Conservation (phyloP, 2,888 invertebrate species). For the Polydrusus cervinus region DNA sequence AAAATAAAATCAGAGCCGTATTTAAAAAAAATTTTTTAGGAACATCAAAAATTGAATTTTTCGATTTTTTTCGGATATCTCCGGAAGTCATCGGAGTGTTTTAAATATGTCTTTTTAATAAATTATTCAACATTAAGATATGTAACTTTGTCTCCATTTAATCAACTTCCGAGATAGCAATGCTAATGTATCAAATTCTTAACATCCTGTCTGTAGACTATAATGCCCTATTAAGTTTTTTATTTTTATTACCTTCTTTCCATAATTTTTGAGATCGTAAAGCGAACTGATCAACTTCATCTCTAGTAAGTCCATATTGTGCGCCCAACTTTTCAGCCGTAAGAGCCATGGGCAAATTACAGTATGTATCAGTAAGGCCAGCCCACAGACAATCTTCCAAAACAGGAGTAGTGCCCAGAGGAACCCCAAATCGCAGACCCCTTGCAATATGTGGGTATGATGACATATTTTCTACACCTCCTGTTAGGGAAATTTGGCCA, state of each 20-base stretch:
- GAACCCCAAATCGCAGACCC: slow-evolving; percentile 90
- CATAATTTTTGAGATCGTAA: slow-evolving; percentile 89
- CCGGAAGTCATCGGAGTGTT: too few relatives aligned
- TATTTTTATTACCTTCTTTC: slow-evolving; percentile 79
- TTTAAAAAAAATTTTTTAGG: too few relatives aligned
- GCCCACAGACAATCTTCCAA: slow-evolving; percentile 95
- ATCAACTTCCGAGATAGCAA: too few relatives aligned
- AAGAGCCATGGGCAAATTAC: slow-evolving; percentile 95
- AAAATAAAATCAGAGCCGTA: too few relatives aligned
- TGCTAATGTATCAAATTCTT: too few relatives aligned
- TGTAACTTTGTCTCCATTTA: too few relatives aligned
- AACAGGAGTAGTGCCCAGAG: slow-evolving; percentile 82
- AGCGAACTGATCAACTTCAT: slow-evolving; percentile 90
- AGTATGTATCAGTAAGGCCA: slow-evolving; percentile 89
- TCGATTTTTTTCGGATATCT: too few relatives aligned
- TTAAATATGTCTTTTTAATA: too few relatives aligned
- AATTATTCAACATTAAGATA: too few relatives aligned
- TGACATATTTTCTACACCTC: slow-evolving; percentile 97
- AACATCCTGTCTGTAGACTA: too few relatives aligned
- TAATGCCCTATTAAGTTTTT: too few relatives aligned
- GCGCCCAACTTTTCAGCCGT: slow-evolving; percentile 96
- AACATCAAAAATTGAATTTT: too few relatives aligned
- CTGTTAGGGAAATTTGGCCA: slow-evolving; percentile 89
- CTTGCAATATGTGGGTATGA: slow-evolving; percentile 91
- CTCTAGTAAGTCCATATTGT: slow-evolving; percentile 85